These are phyloP conservation scores for Oenanthe oenanthe DNA, from an alignment of 2,113 vertebrate species.

Conservation along the genomic window DNA sequence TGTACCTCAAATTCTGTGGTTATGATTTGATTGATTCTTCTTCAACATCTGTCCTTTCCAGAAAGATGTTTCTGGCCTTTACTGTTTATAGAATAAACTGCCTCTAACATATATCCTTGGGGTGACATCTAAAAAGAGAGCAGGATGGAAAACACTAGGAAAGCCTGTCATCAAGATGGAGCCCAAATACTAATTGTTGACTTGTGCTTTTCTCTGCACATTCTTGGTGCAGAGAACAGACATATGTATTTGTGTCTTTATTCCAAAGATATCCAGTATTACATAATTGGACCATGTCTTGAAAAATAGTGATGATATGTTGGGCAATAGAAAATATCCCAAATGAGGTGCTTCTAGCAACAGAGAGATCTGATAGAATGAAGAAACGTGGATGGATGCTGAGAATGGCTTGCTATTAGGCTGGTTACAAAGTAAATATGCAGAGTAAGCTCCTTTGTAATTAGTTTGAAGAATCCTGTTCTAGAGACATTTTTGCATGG, in stretches of 20 bases:
- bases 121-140: neutral
- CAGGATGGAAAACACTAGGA: neutral
- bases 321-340: neutral
- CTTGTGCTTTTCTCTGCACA: neutral
- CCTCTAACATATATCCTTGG: neutral
- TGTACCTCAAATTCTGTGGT: neutral
- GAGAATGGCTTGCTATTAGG: neutral
- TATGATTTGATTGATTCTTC: neutral
- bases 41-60: neutral
- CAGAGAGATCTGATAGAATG: neutral
- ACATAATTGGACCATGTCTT: neutral
- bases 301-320: neutral
- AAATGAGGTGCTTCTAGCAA: neutral
- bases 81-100: neutral
- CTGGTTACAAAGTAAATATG: neutral
- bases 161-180: neutral
- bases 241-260: neutral
- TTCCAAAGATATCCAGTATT: neutral
- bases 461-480: neutral
- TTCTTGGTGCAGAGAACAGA: neutral
- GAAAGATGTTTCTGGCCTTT: neutral
- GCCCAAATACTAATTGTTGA: neutral
- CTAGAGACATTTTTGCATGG: neutral
- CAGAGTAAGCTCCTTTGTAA: neutral
- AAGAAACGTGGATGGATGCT: neutral